phyloP scores from a whole-genome alignment of 2,113 vertebrate species.

The Barbus barbus region DNA sequence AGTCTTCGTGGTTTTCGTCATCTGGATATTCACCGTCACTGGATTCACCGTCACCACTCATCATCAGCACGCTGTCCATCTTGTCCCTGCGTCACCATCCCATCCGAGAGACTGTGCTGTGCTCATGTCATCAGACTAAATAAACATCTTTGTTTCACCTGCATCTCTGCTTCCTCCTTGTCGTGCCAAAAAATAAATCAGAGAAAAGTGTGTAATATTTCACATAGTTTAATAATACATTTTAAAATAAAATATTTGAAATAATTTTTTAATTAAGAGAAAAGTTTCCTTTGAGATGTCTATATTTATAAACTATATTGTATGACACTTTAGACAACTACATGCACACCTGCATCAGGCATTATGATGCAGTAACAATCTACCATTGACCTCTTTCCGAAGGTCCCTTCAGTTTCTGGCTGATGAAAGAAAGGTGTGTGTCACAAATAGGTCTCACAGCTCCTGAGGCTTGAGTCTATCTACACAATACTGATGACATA shows the following conservation, averaged over 20 bases:
- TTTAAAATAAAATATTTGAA: neutral
- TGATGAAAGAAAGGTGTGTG: constrained; percentile 21
- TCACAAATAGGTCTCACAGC: neutral
- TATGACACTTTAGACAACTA: neutral
- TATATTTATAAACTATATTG: neutral
- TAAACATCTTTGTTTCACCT: too few species aligned
- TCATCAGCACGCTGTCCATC: too few species aligned
- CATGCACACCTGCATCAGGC: neutral
- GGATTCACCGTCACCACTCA: too few species aligned
- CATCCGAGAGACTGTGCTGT: too few species aligned
- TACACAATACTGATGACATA: constrained; percentile 51
- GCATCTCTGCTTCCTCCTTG: too few species aligned
- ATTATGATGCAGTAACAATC: neutral
- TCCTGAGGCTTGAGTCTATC: constrained; percentile 37
- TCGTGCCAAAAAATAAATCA: too few species aligned
- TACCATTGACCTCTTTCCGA: neutral
- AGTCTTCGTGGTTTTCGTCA: too few species aligned
- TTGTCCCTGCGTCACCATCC: too few species aligned
- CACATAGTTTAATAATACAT: neutral
- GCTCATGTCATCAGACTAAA: too few species aligned
- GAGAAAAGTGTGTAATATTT: too few species aligned
- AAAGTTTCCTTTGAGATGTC: neutral
- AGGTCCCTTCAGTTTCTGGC: constrained; percentile 22
- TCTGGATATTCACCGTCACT: too few species aligned
- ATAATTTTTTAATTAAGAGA: neutral